Base-by-base conservation (phyloP, 2,888 invertebrate species). In the Drosophila kuntzei region DNA sequence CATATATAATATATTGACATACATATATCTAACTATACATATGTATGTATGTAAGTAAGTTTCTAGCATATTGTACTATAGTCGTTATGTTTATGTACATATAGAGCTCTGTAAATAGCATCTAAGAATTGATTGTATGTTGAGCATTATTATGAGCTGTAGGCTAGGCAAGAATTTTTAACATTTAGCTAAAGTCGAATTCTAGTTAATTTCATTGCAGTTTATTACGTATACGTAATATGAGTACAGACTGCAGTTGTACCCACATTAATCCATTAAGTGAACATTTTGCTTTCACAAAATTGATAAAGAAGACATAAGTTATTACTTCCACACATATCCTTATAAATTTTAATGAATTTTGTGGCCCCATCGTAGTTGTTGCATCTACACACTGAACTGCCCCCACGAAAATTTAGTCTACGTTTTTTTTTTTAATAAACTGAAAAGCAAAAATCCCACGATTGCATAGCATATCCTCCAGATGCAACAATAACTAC, bases 161-260 rank as follows among this genome's bases (percentile, higher is more conserved):
- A 80, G 80, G 80, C 53, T 80, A 80, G 80, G 65, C 67, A 67
- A 64, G 27, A 79, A 81, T 79, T 80, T 85, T 80, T 29, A 84
- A 71, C 68, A 77, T 47, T 81, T 76, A 79, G 72, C 63, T 72
- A 76, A 75, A 49, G 44, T 63, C 49, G 37, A 65, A 71, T 41
- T 64, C 32, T 65, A 65, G 64, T 64, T 69, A 57, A 75, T 63
- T 67, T 37, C 25, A 32, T 18, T 18, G 51, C 41, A 34, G 57
- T 36, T 39, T 55, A 49, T 37, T 46, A 32, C 49, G 49, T 47
- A 44, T 44, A 50, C 3, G 39, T 44, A 58, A 44, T 41, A 7
- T 14, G 3, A 36, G 36, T 47, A 27, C 27, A 49, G 25, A 39
- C 39, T 50, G 50, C 55, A 66, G 63, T 50, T 55, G 50, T 46